A percentile compares a stretch with the other conserved stretches of the same genome.
phyloP scores from a whole-genome alignment of 2,888 invertebrate genomes.

The Tetragonisca angustula region DNA sequence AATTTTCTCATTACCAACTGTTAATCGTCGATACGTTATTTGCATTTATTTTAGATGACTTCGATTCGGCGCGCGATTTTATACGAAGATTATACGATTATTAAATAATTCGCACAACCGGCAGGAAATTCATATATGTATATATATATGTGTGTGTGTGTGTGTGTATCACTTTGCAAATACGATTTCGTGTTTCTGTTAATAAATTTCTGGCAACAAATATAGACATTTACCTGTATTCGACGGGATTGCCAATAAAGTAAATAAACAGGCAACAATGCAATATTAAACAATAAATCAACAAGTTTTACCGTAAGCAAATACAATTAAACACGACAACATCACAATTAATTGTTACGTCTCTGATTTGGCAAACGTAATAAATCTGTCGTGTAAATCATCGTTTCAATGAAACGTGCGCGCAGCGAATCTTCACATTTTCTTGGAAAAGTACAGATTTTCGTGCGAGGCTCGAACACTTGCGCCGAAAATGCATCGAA shows the following conservation, averaged over 20 bases:
- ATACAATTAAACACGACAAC: not conserved
- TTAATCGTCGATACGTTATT: too few species aligned
- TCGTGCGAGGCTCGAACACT: too few species aligned
- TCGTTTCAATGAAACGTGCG: not conserved
- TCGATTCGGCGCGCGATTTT: not conserved
- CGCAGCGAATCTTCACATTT: not conserved
- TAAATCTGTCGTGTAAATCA: not conserved
- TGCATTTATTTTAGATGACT: not conserved
- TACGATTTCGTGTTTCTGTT: too few species aligned
- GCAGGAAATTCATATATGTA: too few species aligned
- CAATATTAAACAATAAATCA: slow-evolving; percentile 7
- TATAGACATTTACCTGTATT: not conserved
- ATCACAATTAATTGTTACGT: not conserved
- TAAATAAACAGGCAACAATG: not conserved
- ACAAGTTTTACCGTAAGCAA: not conserved
- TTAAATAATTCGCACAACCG: not conserved
- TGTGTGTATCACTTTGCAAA: too few species aligned
- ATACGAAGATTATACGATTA: not conserved
- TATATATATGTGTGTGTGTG: too few species aligned
- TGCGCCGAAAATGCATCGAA: too few species aligned
- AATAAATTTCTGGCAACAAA: not conserved
- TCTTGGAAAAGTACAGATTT: not conserved
- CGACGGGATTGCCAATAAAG: not conserved
- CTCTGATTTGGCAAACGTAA: not conserved
- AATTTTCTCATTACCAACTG: too few species aligned